phyloP scores from a whole-genome alignment of 2,888 invertebrate genomes.

The Lasioglossum leucozonium region DNA sequence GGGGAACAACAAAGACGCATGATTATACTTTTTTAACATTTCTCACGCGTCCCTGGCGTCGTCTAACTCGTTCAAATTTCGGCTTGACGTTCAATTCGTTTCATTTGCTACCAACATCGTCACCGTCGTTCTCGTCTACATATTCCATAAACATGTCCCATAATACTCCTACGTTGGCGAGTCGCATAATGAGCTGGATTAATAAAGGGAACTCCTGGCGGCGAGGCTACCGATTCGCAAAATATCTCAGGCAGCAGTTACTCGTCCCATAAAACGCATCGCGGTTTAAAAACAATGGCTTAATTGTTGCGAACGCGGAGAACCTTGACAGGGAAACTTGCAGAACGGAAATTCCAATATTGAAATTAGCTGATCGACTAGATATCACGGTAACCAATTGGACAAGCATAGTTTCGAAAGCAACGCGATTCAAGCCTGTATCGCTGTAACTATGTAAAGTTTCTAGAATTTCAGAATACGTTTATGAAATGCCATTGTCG shows the following conservation, averaged over 20 bases:
- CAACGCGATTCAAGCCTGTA: neutral
- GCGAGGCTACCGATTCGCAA: conserved; percentile 45
- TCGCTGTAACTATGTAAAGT: neutral
- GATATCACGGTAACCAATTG: neutral
- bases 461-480: neutral
- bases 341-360: neutral
- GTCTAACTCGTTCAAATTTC: neutral
- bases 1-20: neutral
- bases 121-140: conserved; percentile 27
- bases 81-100: conserved; percentile 36
- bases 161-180: conserved; percentile 47
- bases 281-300: neutral
- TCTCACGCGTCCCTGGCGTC: neutral
- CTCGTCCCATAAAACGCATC: conserved; percentile 49
- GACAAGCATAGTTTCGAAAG: neutral
- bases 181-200: conserved; percentile 59
- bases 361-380: neutral
- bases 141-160: conserved; percentile 43
- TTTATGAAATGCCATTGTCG: neutral
- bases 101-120: conserved; percentile 14
- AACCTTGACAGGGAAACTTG: too few relatives aligned
- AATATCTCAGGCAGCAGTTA: conserved; percentile 64
- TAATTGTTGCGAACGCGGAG: neutral
- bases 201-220: conserved; percentile 63
- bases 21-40: neutral